These are phyloP conservation scores for Zaprionus vittiger DNA, from an alignment of 1,140 invertebrate genomes.

Conservation along the genomic window DNA sequence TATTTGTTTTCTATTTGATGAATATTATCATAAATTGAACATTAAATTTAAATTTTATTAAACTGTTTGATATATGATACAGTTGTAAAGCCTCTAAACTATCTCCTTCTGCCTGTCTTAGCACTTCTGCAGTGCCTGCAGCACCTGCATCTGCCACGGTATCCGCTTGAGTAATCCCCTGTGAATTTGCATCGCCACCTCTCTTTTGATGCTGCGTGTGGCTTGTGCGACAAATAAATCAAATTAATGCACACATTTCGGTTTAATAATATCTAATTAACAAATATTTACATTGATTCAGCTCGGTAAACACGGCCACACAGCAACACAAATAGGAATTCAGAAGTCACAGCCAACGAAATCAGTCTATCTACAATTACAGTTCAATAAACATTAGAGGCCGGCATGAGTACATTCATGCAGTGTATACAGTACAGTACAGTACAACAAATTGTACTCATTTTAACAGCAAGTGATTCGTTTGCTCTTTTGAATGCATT, in stretches of 20 bases:
- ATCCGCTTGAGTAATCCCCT: too few species aligned
- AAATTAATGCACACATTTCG: not conserved
- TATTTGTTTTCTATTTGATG: not conserved
- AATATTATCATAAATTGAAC: not conserved
- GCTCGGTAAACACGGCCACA: not conserved
- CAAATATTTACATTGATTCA: slow-evolving; percentile 1
- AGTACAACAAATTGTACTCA: too few species aligned
- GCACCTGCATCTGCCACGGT: too few species aligned
- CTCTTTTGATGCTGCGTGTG: too few species aligned
- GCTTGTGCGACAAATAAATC: slow-evolving; percentile 1
- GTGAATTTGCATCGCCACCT: too few species aligned
- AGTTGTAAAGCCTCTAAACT: not conserved
- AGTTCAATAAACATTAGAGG: not conserved
- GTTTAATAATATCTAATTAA: slow-evolving; percentile 4
- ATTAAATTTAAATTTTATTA: not conserved
- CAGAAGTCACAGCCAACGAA: not conserved
- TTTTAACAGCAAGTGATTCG: too few species aligned
- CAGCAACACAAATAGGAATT: too few species aligned
- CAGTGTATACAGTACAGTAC: too few species aligned
- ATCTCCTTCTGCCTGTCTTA: not conserved
- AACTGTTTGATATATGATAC: not conserved
- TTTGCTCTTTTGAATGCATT: too few species aligned
- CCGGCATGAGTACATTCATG: too few species aligned
- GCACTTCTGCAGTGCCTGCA: too few species aligned
- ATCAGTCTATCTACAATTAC: not conserved